Evolutionary conservation across 2,113 vertebrate genomes (phyloP).

Genomic region (Bufo gargarizans): DNA sequence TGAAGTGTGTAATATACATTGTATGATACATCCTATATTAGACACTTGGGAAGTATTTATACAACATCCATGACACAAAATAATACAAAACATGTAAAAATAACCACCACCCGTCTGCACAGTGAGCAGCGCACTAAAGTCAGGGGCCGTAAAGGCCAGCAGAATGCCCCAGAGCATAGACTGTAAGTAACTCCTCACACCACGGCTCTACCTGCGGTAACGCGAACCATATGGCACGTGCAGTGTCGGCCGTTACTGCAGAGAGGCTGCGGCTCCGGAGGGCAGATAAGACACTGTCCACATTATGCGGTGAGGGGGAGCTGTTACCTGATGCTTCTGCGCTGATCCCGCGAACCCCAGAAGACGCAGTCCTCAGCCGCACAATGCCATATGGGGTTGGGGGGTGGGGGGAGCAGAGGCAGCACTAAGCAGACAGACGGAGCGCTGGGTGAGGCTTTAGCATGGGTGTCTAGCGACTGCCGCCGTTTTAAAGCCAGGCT

Average conservation of each 20-base stretch:
- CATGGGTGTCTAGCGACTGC: constrained; percentile 65
- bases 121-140: too few species aligned
- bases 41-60: too few species aligned
- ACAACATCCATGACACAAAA: too few species aligned
- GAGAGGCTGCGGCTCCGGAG: background rate
- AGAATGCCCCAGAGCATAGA: too few species aligned
- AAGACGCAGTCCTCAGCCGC: constrained; percentile 61
- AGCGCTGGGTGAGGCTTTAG: constrained; percentile 64
- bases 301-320: background rate
- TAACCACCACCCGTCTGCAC: too few species aligned
- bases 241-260: background rate
- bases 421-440: constrained; percentile 62
- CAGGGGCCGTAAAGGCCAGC: too few species aligned
- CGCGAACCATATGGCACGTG: background rate
- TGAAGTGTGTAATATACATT: too few species aligned
- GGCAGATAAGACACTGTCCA: background rate
- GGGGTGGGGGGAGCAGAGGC: constrained; percentile 62
- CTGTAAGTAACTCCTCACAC: background rate
- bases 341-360: constrained; percentile 58
- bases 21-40: too few species aligned
- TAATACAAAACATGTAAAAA: too few species aligned
- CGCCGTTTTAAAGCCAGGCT: constrained; percentile 72
- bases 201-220: background rate
- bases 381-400: constrained; percentile 65
- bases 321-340: constrained; percentile 64